Evolutionary conservation across 2,888 invertebrate genomes (phyloP).

Genomic region (Tenthredo notha): DNA sequence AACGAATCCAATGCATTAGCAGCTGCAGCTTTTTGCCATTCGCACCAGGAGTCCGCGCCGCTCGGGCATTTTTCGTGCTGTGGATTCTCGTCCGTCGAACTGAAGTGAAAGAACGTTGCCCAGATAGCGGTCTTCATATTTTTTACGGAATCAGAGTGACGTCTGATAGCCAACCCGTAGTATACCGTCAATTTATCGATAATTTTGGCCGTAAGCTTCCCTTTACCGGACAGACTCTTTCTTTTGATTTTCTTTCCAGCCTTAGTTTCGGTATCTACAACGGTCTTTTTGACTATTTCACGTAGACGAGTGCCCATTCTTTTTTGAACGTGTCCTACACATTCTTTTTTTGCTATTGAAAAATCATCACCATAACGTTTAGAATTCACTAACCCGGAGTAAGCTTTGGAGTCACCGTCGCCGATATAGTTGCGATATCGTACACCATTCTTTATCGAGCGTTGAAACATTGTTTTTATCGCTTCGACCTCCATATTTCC

Average conservation of each 20-base stretch:
- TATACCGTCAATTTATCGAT: conserved; percentile 58
- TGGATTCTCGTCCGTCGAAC: conserved; percentile 55
- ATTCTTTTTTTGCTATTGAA: conserved; percentile 59
- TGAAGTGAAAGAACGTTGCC: conserved; percentile 57
- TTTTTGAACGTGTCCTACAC: conserved; percentile 57
- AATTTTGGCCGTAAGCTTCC: conserved; percentile 64
- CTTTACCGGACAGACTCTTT: conserved; percentile 57
- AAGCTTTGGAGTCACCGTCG: conserved; percentile 56
- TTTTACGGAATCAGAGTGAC: conserved; percentile 55
- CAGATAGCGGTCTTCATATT: conserved; percentile 61
- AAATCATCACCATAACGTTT: conserved; percentile 60
- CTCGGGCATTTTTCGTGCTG: conserved; percentile 65
- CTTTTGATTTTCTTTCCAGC: conserved; percentile 58
- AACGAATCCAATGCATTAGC: conserved; percentile 52
- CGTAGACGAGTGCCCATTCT: conserved; percentile 57
- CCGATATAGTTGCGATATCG: conserved; percentile 58
- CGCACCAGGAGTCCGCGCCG: conserved; percentile 58
- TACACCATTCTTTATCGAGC: conserved; percentile 57
- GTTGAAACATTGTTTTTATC: conserved; percentile 58
- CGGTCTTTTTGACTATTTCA: conserved; percentile 56
- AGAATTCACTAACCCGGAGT: conserved; percentile 53
- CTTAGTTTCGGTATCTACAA: conserved; percentile 52
- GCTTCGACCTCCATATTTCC: conserved; percentile 61
- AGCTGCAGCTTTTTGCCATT: conserved; percentile 59
- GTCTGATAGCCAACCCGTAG: conserved; percentile 56